A percentile compares a stretch with the other conserved stretches of the same genome.
Evolutionary conservation across 2,113 vertebrate species (phyloP).

Genomic region (Anarrhichthys ocellatus): DNA sequence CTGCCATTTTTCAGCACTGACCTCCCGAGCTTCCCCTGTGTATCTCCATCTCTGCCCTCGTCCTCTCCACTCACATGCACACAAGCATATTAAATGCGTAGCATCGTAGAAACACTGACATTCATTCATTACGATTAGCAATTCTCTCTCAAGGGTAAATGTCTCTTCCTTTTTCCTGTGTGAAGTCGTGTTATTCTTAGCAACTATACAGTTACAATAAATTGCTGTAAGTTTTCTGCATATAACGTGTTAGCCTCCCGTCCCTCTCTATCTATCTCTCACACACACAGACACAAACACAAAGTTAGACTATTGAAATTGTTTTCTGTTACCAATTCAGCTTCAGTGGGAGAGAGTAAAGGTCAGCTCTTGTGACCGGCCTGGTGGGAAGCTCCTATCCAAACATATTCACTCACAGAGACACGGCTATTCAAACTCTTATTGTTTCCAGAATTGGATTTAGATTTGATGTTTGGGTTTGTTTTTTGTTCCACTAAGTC

Average conservation of each 20-base stretch:
- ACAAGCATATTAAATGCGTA: neutral
- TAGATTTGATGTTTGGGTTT: neutral
- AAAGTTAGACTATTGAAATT: neutral
- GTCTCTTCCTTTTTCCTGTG: neutral
- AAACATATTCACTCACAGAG: neutral
- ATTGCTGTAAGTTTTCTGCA: neutral
- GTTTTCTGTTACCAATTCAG: constrained; percentile 6
- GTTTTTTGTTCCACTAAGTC: neutral
- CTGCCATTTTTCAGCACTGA: neutral
- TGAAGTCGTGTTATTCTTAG: neutral
- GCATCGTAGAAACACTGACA: neutral
- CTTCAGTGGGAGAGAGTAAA: constrained; percentile 24
- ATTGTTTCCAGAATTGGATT: neutral
- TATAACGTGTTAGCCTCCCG: neutral
- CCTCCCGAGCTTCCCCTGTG: neutral
- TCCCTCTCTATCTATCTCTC: neutral
- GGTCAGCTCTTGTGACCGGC: constrained; percentile 7
- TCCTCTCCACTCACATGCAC: neutral
- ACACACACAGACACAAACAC: neutral
- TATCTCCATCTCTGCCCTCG: neutral
- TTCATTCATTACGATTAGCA: neutral
- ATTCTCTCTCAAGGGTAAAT: neutral
- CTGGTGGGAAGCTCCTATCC: constrained; percentile 25
- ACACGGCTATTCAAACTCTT: neutral
- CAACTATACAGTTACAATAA: neutral